Conservation (phyloP, 2,113 vertebrate species). For the Scatophagus argus region DNA sequence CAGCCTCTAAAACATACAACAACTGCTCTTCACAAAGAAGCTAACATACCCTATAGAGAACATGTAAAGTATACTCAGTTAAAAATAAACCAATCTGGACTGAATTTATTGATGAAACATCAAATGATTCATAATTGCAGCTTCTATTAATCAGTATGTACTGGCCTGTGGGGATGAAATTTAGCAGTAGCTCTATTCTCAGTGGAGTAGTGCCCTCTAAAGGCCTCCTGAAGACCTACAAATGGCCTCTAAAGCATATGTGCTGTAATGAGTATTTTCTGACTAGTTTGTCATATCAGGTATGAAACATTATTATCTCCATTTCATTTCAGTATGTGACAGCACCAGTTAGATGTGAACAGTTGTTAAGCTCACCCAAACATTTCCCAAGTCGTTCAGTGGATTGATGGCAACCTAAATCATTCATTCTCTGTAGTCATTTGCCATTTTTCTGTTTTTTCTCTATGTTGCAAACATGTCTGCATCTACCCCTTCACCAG, state of each 20-base stretch:
- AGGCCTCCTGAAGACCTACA: conserved; percentile 51
- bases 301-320: conserved; percentile 67
- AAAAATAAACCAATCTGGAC: conserved; percentile 44
- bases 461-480: conserved; percentile 34
- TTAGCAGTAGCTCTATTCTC: conserved; percentile 64
- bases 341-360: conserved; percentile 57
- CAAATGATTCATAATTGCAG: conserved; percentile 53
- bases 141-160: conserved; percentile 57
- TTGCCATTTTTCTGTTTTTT: conserved; percentile 31
- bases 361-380: conserved; percentile 72
- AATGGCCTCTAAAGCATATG: conserved; percentile 1
- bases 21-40: conserved; percentile 10
- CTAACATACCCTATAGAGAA: not conserved
- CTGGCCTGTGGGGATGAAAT: conserved; percentile 36
- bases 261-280: conserved; percentile 48
- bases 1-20: conserved; percentile 2
- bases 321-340: conserved; percentile 66
- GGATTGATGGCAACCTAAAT: conserved; percentile 70
- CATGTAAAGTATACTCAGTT: not conserved
- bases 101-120: conserved; percentile 37
- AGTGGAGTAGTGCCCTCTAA: conserved; percentile 81
- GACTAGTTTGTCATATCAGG: conserved; percentile 61
- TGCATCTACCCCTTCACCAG: conserved; percentile 6
- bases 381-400: conserved; percentile 70
- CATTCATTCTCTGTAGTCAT: conserved; percentile 61